These are phyloP conservation scores for Himalopsyche phryganea DNA, from an alignment of 1,140 invertebrate species.

Conservation along the genomic window DNA sequence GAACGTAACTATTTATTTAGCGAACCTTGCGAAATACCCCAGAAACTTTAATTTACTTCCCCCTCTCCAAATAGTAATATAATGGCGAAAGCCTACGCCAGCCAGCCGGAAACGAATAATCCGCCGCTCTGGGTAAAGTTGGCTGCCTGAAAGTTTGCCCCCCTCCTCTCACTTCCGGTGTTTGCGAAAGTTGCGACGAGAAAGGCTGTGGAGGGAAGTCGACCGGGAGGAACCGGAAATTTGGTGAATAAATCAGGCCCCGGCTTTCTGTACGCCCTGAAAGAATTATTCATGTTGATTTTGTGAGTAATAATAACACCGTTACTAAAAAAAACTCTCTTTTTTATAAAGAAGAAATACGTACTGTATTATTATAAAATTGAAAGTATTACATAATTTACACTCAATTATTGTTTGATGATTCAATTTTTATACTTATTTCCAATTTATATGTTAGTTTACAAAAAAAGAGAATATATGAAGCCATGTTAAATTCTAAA, in stretches of 20 bases:
- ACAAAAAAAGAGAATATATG: no score
- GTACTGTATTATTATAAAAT: no score
- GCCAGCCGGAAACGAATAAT: conserved; percentile 31
- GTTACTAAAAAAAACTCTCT: no score
- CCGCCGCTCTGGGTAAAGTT: conserved; percentile 24
- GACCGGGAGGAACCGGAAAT: conserved; percentile 24
- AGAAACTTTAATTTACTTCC: conserved; percentile 26
- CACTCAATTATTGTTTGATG: no score
- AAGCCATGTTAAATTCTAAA: neutral
- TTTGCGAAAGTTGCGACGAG: conserved; percentile 25
- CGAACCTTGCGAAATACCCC: neutral
- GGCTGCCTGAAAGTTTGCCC: conserved; percentile 21
- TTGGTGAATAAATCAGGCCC: conserved; percentile 31
- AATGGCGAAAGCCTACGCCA: conserved; percentile 24
- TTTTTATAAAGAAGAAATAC: no score
- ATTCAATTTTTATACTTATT: no score
- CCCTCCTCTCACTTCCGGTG: conserved; percentile 28
- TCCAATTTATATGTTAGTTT: no score
- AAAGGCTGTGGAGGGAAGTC: conserved; percentile 18
- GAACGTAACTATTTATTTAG: no score
- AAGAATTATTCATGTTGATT: conserved; percentile 10
- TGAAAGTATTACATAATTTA: no score
- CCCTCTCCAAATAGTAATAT: conserved; percentile 25
- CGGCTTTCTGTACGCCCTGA: conserved; percentile 9
- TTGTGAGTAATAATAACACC: neutral